These are phyloP conservation scores for Isaurus tuberculatus DNA, from an alignment of 92 coral and sea anemone genomes.

Conservation along the genomic window DNA sequence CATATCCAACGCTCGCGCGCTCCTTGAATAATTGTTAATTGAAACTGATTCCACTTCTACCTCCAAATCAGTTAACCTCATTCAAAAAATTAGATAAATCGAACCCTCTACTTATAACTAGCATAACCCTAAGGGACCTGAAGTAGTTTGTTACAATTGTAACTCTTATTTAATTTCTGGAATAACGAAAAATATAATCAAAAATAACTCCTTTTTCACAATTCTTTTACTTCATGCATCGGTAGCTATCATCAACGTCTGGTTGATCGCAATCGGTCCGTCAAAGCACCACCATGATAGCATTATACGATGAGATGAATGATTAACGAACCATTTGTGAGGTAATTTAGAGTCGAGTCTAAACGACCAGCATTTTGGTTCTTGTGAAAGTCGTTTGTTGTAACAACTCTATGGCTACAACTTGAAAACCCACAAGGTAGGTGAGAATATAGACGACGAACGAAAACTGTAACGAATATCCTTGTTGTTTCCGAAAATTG, in stretches of 20 bases:
- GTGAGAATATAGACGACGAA: background rate
- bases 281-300: conserved; percentile 33
- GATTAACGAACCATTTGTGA: conserved; percentile 33
- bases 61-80: no score
- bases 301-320: conserved; percentile 9
- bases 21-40: no score
- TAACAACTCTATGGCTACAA: conserved; percentile 5
- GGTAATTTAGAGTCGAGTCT: conserved; percentile 22
- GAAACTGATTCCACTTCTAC: no score
- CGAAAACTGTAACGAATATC: background rate
- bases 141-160: no score
- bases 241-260: background rate
- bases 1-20: no score
- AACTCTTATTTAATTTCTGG: no score
- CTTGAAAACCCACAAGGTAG: conserved; percentile 20
- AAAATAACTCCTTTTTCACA: no score
- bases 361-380: background rate
- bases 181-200: no score
- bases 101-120: no score
- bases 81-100: no score
- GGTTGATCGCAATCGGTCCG: background rate
- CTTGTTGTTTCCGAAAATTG: background rate
- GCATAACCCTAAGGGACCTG: no score
- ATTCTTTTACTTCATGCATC: background rate
- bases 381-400: background rate